Base-by-base conservation (phyloP, 2,797 vertebrate species). In the Steatocranus sp. region DNA sequence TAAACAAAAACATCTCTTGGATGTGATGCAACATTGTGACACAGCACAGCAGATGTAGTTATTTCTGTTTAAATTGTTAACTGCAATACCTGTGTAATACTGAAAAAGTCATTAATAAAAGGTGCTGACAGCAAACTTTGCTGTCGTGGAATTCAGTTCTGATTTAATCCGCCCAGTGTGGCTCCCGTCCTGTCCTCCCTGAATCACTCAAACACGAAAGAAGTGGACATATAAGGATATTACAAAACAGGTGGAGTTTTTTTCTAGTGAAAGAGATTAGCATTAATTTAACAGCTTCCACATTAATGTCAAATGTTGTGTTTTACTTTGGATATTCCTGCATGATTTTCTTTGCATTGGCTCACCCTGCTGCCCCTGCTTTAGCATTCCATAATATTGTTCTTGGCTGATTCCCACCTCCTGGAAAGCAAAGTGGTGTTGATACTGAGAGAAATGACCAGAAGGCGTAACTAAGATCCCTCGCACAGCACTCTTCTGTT, bases 1-100 rank as follows among this genome's bases (percentile, higher is more conserved):
- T 81, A 89, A 85, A 86, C 58, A 88, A 88, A 87, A 83, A 56
- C 73, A 48, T 17, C 20, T 66, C 68, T 38, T n/a, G 17, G 75
- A 76, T 66, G 70, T 88, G 83, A 86, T 81, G 84, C 63, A 91
- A 91, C 61, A 41, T 14, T 17, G 76, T 84, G 86, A 89, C 79
- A 83, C 63, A 30, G 8, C 43, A 48, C 36, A 8, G 48, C 38
- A 30, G 20, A 75, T 63, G 76, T 36, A 15, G 36, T 70, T 41
- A 5, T 34, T 76, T 50, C 27, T 49, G 14, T 75, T 23, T 20
- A 23, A 49, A 36, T 5, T 15, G 36, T 32, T 49, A 75, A 34
- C 58, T 68, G 20, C 15, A 51, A 27, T 36, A 56, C n/a, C 38
- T 20, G 14, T 50, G n/a, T 50, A 49, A 61, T 50, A 25, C 66